Evolutionary conservation across 2,888 invertebrate genomes (phyloP).

Genomic region (Ophraella communa): DNA sequence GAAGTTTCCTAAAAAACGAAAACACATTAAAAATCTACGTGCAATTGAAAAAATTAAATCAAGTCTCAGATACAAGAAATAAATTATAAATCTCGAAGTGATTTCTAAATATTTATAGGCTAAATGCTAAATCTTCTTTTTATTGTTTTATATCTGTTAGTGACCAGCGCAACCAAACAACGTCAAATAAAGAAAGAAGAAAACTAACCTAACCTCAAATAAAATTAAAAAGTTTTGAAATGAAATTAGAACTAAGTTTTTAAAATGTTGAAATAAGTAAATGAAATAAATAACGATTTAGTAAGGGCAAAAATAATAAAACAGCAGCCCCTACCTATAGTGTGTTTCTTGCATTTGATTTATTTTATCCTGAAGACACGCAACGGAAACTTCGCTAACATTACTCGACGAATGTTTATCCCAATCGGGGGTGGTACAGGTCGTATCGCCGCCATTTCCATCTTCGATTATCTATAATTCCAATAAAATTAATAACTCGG

Average conservation of each 20-base stretch:
- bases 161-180: no score
- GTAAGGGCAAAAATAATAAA: no score
- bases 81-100: no score
- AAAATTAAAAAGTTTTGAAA: no score
- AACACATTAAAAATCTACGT: not conserved
- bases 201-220: no score
- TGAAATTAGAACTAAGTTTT: not conserved
- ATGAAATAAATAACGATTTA: no score
- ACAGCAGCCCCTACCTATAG: conserved; percentile 71
- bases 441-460: conserved; percentile 61
- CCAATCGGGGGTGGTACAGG: conserved; percentile 86
- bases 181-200: no score
- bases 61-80: no score
- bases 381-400: conserved; percentile 87
- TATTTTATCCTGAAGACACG: conserved; percentile 91
- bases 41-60: not conserved
- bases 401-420: conserved; percentile 90
- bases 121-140: no score
- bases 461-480: conserved; percentile 50
- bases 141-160: no score
- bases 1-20: not conserved
- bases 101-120: no score
- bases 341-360: conserved; percentile 92
- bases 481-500: conserved; percentile 11
- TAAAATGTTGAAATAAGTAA: no score